These are phyloP conservation scores for Himalopsyche anomala DNA, from an alignment of 2,888 invertebrate species.

Conservation along the genomic window DNA sequence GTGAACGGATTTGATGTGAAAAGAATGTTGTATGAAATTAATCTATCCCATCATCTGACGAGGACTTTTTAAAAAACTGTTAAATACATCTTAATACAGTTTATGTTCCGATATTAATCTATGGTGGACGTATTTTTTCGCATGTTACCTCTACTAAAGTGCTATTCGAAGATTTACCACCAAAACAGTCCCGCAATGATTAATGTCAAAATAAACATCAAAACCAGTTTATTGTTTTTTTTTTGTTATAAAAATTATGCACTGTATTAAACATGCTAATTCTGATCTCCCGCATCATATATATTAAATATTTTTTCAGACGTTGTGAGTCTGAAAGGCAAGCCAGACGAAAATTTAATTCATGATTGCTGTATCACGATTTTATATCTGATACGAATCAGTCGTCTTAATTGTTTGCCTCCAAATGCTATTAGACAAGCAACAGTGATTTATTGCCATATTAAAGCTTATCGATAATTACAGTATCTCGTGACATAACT, in stretches of 20 bases:
- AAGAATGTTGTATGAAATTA: too few relatives aligned
- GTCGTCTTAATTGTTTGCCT: not conserved
- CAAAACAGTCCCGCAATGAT: not conserved
- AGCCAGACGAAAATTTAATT: not conserved
- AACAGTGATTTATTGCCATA: too few relatives aligned
- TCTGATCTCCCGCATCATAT: not conserved
- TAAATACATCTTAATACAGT: not conserved
- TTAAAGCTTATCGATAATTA: too few relatives aligned
- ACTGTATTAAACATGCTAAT: not conserved
- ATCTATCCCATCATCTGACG: too few relatives aligned
- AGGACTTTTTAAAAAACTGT: not conserved
- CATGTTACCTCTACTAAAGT: not conserved
- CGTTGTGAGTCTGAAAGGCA: not conserved
- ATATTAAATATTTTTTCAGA: not conserved
- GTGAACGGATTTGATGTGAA: too few relatives aligned
- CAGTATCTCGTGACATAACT: too few relatives aligned
- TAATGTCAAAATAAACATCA: not conserved
- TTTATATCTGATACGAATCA: constrained; percentile 1
- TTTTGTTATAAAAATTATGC: not conserved
- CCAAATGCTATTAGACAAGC: not conserved
- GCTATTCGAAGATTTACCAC: not conserved
- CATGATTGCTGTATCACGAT: not conserved
- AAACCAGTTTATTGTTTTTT: not conserved
- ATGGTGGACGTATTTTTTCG: not conserved
- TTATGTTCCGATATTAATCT: not conserved